phyloP scores from a whole-genome alignment of 2,888 invertebrate species.

The Drosophila kuntzei region DNA sequence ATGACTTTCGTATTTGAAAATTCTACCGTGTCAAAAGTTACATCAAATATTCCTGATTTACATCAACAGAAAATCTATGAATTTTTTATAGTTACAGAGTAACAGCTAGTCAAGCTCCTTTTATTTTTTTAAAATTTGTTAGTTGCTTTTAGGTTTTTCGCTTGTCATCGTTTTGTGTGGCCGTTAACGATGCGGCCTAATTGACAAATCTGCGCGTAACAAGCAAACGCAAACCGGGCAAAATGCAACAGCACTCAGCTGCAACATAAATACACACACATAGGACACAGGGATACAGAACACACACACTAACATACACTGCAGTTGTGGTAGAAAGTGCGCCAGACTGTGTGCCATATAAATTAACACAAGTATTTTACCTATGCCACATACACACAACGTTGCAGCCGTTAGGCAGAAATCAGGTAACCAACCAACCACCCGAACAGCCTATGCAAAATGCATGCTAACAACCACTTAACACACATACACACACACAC shows the following conservation, averaged over 20 bases:
- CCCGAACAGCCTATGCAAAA: constrained; percentile 45
- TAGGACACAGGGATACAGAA: neutral
- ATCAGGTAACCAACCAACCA: constrained; percentile 11
- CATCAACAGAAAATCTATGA: neutral
- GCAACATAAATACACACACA: constrained; percentile 33
- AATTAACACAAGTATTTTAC: constrained; percentile 75
- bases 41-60: no score
- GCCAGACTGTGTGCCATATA: constrained; percentile 63
- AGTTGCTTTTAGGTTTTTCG: constrained; percentile 15
- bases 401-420: constrained; percentile 20
- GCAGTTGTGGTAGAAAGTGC: constrained; percentile 26
- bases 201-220: constrained; percentile 74
- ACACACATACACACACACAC: constrained; percentile 47
- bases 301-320: constrained; percentile 3
- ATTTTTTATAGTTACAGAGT: constrained; percentile 6
- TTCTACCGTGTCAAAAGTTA: no score
- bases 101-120: neutral
- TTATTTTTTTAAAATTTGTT: neutral
- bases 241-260: constrained; percentile 49
- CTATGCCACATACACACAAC: constrained; percentile 36
- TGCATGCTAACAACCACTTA: constrained; percentile 79
- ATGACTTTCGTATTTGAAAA: no score
- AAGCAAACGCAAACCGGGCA: constrained; percentile 55
- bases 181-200: constrained; percentile 66
- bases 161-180: constrained; percentile 40